Evolutionary conservation across 2,888 invertebrate genomes (phyloP), one percentile per base, ranked within the genome.

Genomic region (Troilus luridus): DNA sequence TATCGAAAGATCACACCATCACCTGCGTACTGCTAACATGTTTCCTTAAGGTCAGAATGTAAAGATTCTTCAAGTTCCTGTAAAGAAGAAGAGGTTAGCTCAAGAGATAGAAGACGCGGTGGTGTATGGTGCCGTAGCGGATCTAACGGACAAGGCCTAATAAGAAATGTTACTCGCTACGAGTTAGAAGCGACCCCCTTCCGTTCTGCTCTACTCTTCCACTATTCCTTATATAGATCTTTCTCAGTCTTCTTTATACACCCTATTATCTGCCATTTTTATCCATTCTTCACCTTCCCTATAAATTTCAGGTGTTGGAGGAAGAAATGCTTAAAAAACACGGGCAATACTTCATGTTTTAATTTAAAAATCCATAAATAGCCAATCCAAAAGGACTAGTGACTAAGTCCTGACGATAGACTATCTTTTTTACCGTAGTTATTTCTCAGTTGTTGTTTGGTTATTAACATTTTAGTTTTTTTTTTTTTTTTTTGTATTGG

Each of bases 71-170:
- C 10, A n/a, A 2, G n/a, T n/a, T 12, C 3, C 24, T 72, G 14
- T 27, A 24, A 27, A 27, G 14, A 27, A 14, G 12, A 27, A 59
- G 14, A 14, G 59, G 27, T 0, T 24, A 64, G n/a, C n/a, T 0
- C 10, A 41, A 41, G 41, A 21, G n/a, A 62, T 6, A 19, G n/a
- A 27, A 14, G 62, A 41, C 64, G 60, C 12, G 1, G 88, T 88
- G 88, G 60, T 62, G 64, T 88, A 88, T 88, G 88, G 41, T 9
- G 54, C 88, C 60, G 41, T 64, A 88, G 62, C 88, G 88, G 88
- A 88, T 64, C 88, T 88, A 88, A 88, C 88, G 88, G 88, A 64
- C 64, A 88, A 88, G 62, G 60, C 88, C 88, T 88, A 88, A 88
- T 88, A 88, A 88, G 88, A 88, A 88, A 88, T 60, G 88, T 60